These are phyloP conservation scores for Matsumyia berberina DNA, from an alignment of 2,888 invertebrate species.

Conservation along the genomic window DNA sequence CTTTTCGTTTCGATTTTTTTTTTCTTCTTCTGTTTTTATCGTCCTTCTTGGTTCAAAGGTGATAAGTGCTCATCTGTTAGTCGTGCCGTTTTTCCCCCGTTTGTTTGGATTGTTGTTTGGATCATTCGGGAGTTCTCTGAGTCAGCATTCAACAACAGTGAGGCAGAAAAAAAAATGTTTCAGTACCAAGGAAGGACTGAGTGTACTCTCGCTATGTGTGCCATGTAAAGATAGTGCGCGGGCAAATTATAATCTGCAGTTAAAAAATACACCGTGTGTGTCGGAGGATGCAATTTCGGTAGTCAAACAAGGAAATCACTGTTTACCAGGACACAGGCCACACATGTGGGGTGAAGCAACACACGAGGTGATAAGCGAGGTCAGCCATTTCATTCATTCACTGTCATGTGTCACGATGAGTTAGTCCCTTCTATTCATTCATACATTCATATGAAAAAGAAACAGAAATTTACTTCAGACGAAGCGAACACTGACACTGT, in stretches of 20 bases:
- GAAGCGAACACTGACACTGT: slow-evolving; percentile 22
- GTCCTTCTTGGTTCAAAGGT: slow-evolving; percentile 56
- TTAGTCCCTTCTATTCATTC: slow-evolving; percentile 45
- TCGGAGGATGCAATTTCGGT: slow-evolving; percentile 61
- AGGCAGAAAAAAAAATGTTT: not conserved
- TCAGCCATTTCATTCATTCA: slow-evolving; percentile 38
- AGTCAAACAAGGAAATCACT: slow-evolving; percentile 66
- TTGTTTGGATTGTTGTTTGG: not conserved
- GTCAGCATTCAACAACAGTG: slow-evolving; percentile 41
- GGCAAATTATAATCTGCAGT: slow-evolving; percentile 59
- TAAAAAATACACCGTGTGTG: slow-evolving; percentile 14
- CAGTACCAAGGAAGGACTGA: not conserved
- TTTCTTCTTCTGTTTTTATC: not conserved
- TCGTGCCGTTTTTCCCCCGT: not conserved
- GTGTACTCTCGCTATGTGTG: slow-evolving; percentile 40
- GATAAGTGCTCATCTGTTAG: slow-evolving; percentile 53
- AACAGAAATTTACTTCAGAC: not conserved
- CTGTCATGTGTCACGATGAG: slow-evolving; percentile 45
- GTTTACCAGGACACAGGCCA: slow-evolving; percentile 39
- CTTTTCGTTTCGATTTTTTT: slow-evolving; percentile 2
- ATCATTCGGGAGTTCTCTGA: slow-evolving; percentile 12
- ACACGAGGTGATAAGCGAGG: slow-evolving; percentile 52
- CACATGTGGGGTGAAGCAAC: slow-evolving; percentile 4
- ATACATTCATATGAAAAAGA: slow-evolving; percentile 2
- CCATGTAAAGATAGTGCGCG: slow-evolving; percentile 52